Conservation (phyloP, 2,113 vertebrate species). For the Gasterosteus nipponicus region DNA sequence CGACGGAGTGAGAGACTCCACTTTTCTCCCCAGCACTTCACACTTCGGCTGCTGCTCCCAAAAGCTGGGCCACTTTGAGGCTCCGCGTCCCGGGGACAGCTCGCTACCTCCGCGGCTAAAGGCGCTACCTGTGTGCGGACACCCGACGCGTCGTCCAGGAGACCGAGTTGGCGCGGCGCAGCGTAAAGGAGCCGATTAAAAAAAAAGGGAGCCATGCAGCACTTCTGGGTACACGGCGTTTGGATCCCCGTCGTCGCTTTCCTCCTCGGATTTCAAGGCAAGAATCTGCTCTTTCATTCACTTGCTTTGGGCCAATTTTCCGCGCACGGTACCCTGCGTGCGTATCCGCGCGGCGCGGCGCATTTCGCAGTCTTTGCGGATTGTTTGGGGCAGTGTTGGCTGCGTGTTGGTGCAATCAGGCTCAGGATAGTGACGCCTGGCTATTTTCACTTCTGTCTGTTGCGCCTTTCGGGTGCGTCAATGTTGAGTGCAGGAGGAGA, state of each 20-base stretch:
- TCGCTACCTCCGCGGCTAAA: conserved; percentile 27
- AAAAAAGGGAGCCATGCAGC: conserved; percentile 51
- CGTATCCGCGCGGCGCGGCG: neutral
- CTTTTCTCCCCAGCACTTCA: conserved; percentile 19
- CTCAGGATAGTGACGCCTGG: neutral
- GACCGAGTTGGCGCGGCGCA: conserved; percentile 36
- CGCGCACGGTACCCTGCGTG: too few relatives aligned
- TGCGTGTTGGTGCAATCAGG: neutral
- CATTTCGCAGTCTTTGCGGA: conserved; percentile 20
- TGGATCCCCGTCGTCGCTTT: conserved; percentile 63
- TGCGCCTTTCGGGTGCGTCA: conserved; percentile 7
- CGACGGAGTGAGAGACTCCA: neutral
- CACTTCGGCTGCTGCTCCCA: conserved; percentile 24
- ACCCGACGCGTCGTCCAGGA: conserved; percentile 14
- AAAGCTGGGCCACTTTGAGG: conserved; percentile 23
- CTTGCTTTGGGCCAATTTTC: neutral
- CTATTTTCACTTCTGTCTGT: conserved; percentile 11
- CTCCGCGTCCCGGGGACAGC: conserved; percentile 27
- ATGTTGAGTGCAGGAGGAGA: neutral
- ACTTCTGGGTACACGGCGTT: conserved; percentile 68
- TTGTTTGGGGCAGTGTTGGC: conserved; percentile 24
- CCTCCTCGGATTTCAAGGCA: conserved; percentile 69
- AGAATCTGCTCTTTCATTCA: conserved; percentile 1
- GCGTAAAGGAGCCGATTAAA: conserved; percentile 22
- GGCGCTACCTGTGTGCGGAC: conserved; percentile 8